Evolutionary conservation across 1,140 invertebrate species (phyloP).

Genomic region (Calephelis nemesis): DNA sequence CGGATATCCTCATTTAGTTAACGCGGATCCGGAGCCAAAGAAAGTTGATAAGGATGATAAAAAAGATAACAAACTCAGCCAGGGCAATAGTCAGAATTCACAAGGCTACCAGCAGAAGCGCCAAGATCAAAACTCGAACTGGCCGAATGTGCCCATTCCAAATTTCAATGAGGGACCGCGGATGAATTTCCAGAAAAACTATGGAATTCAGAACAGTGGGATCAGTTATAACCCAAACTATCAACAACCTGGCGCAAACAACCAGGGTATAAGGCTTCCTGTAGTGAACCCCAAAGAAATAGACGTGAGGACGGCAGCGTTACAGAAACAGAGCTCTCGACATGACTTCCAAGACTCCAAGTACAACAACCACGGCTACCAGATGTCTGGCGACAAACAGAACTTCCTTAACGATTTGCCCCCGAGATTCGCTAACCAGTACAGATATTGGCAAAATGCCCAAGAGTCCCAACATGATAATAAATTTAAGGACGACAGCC

Average conservation of each 20-base stretch:
- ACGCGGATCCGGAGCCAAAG: slow-evolving; percentile 61
- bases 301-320: slow-evolving; percentile 66
- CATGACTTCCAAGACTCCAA: slow-evolving; percentile 60
- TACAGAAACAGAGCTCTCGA: slow-evolving; percentile 69
- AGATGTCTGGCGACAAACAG: slow-evolving; percentile 63
- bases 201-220: slow-evolving; percentile 53
- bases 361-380: slow-evolving; percentile 52
- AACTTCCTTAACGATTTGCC: slow-evolving; percentile 69
- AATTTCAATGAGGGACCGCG: slow-evolving; percentile 40
- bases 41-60: slow-evolving; percentile 60
- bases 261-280: slow-evolving; percentile 61
- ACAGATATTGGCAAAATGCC: slow-evolving; percentile 61
- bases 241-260: slow-evolving; percentile 39
- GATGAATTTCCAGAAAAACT: slow-evolving; percentile 58
- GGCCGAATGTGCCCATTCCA: slow-evolving; percentile 34
- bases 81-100: slow-evolving; percentile 38
- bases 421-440: slow-evolving; percentile 71
- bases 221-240: slow-evolving; percentile 54
- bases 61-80: slow-evolving; percentile 48
- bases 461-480: slow-evolving; percentile 62
- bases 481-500: slow-evolving; percentile 60
- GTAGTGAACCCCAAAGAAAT: slow-evolving; percentile 78
- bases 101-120: slow-evolving; percentile 48
- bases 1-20: slow-evolving; percentile 74
- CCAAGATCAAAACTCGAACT: slow-evolving; percentile 38